A percentile compares a stretch with the other conserved stretches of the same genome.
Evolutionary conservation across 1,140 invertebrate genomes (phyloP).

Genomic region (Lutraria rhynchaena): DNA sequence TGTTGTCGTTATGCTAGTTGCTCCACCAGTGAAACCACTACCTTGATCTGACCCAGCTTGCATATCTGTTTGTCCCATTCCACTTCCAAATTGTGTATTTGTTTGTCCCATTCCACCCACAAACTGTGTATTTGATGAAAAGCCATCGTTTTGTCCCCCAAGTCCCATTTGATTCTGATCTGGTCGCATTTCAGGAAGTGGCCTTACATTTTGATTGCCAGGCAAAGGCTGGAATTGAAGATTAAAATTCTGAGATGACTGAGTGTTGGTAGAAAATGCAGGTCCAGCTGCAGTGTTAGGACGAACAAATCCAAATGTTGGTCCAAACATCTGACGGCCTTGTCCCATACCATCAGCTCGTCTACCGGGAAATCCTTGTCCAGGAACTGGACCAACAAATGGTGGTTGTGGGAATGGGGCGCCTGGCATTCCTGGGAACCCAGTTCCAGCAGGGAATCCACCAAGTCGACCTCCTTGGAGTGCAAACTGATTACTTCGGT

Average conservation of each 20-base stretch:
- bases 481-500: constrained; percentile 9
- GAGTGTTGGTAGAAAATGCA: background rate
- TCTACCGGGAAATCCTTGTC: background rate
- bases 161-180: background rate
- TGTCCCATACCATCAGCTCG: too few species aligned
- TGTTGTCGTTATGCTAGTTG: background rate
- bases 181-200: background rate
- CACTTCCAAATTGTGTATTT: background rate
- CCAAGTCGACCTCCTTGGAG: background rate
- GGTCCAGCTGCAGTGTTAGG: constrained; percentile 18
- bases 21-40: background rate
- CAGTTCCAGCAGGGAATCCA: background rate
- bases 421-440: background rate
- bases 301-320: constrained; percentile 6
- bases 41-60: background rate
- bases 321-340: too few species aligned
- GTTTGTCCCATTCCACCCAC: too few species aligned
- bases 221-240: constrained; percentile 15
- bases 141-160: too few species aligned
- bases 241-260: constrained; percentile 8
- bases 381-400: background rate
- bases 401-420: background rate
- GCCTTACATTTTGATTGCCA: background rate
- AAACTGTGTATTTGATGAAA: too few species aligned
- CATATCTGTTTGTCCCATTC: background rate